These are phyloP conservation scores for Melipona beecheii DNA, from an alignment of 2,888 invertebrate species.

Conservation along the genomic window DNA sequence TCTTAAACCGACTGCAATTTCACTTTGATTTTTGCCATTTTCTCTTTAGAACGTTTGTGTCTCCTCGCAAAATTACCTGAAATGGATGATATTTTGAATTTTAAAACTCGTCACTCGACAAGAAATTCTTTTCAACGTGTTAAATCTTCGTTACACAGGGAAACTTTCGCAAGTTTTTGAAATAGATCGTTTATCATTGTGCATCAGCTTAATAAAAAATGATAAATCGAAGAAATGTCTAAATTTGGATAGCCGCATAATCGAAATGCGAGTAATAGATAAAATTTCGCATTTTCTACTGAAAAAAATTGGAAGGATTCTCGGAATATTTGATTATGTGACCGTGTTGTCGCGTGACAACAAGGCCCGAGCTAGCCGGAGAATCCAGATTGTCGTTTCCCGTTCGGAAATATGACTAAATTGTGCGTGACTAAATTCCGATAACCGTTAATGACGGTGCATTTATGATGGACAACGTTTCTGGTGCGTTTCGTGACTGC, in stretches of 20 bases:
- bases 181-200: too few species aligned
- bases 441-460: constrained; percentile 29
- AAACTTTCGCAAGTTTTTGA: too few species aligned
- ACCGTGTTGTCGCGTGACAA: background rate
- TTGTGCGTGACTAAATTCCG: constrained; percentile 32
- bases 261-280: background rate
- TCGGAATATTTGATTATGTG: background rate
- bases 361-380: background rate
- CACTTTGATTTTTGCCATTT: too few species aligned
- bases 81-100: too few species aligned
- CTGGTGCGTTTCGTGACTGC: constrained; percentile 46
- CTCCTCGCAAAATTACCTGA: too few species aligned
- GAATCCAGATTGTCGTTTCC: background rate
- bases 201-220: too few species aligned
- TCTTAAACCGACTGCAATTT: too few species aligned
- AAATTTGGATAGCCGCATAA: background rate
- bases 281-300: background rate
- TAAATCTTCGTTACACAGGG: too few species aligned
- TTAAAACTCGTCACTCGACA: too few species aligned
- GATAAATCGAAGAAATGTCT: too few species aligned
- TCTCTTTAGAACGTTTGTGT: too few species aligned
- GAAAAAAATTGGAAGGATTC: background rate
- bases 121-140: too few species aligned
- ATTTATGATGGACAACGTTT: constrained; percentile 36
- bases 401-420: background rate